Evolutionary conservation across 2,797 vertebrate genomes (phyloP).

Genomic region (Alca torda): DNA sequence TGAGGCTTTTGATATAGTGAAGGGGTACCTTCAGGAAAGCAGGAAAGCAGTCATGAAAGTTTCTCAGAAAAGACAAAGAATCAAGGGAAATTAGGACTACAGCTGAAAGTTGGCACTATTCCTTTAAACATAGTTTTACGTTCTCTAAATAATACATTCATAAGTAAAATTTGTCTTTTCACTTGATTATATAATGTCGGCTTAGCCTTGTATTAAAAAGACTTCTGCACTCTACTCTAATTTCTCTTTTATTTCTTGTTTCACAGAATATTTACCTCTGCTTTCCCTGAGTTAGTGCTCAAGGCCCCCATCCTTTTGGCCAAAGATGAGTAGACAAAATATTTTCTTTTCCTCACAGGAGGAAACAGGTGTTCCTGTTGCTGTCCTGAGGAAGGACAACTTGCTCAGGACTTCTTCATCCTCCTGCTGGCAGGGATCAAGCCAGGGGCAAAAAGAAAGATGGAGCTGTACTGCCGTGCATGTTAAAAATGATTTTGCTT

Average conservation of each 20-base stretch:
- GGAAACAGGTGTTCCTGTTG: background rate
- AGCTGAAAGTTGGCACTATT: background rate
- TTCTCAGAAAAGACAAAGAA: background rate
- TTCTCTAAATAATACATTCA: background rate
- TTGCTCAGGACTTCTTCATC: background rate
- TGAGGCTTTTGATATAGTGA: background rate
- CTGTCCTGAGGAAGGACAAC: background rate
- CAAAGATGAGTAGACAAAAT: background rate
- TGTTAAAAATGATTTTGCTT: slow-evolving; percentile 40
- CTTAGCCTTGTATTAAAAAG: background rate
- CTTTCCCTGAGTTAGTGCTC: background rate
- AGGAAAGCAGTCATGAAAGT: background rate
- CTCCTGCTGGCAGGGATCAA: background rate
- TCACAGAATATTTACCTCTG: background rate
- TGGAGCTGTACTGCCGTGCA: background rate
- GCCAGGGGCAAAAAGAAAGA: background rate
- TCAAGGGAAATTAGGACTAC: background rate
- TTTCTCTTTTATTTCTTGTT: background rate
- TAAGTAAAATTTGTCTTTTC: background rate
- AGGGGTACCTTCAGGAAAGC: background rate
- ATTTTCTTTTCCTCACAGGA: background rate
- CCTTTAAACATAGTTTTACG: background rate
- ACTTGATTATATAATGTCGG: background rate
- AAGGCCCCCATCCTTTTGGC: background rate
- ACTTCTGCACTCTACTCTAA: background rate